Base-by-base conservation (phyloP, 2,888 invertebrate species). In the Hipparchia semele region DNA sequence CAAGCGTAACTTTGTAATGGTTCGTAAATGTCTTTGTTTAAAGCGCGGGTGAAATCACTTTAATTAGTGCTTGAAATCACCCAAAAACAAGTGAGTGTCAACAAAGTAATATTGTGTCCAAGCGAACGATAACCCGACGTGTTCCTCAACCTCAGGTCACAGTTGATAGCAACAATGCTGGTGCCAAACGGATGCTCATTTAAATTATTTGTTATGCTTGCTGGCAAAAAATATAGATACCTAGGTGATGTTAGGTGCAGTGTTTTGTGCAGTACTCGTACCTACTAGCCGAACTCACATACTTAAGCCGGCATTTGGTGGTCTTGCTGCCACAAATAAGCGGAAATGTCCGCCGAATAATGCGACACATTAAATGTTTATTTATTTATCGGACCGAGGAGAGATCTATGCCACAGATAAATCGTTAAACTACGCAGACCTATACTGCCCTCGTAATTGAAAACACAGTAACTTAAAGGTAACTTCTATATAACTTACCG, bases 81-180 rank as follows among this genome's bases (percentile, higher is more conserved):
- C 75, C 80, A 84, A 83, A 85, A 86, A 80, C 79, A 81, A 77
- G 77, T 81, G 64, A 53, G 73, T 76, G 74, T 73, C 73, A 79
- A 73, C 78, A 78, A 5, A 53, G 5, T 12, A 53, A 5, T 1
- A 39, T 39, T 86, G 85, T 86, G 86, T 85, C 78, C 83, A 77
- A 76, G 76, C 65, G 70, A 71, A 12, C 4, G 4, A 62, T 62
- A 62, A 62, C 62, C 62, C 62, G 49, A 13, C 62, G 61, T 4
- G 61, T 45, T 61, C 39, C 61, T 13, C 46, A 13, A 46, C 8
- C 62, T 46, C 7, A 13, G 62, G 62, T 62, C 60, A 45, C 62
- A 56, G 39, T 56, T 49, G 49, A 62, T 62, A 62, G 46, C 62
- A 4, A n/a, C 2, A n/a, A 46, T 13, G 62, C n/a, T 49, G 13